Evolutionary conservation across 2,113 vertebrate species (phyloP).

Genomic region (Apteryx owenii): DNA sequence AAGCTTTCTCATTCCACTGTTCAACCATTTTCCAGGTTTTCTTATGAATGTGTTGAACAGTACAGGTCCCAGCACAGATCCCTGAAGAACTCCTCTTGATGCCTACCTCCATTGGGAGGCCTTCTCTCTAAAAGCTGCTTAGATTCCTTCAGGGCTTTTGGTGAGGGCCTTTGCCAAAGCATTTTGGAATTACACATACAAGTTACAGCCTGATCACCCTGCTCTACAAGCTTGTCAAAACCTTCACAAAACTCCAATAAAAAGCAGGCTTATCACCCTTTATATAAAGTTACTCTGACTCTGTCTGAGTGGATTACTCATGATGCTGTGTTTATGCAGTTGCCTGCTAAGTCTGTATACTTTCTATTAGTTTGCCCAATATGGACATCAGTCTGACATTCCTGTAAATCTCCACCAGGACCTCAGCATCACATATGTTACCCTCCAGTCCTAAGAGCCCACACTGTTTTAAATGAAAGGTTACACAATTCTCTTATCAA

Average conservation of each 20-base stretch:
- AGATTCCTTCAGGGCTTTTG: neutral
- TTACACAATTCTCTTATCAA: conserved; percentile 1
- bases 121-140: neutral
- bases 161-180: neutral
- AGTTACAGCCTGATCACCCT: neutral
- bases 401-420: neutral
- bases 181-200: neutral
- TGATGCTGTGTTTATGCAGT: neutral
- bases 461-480: conserved; percentile 11
- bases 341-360: neutral
- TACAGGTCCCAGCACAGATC: neutral
- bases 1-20: neutral
- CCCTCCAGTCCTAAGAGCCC: neutral
- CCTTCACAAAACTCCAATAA: neutral
- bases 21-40: neutral
- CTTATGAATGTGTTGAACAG: neutral
- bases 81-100: neutral
- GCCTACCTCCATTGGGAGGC: neutral
- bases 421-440: neutral
- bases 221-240: neutral
- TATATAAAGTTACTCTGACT: neutral
- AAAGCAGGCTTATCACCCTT: neutral
- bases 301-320: neutral
- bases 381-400: neutral
- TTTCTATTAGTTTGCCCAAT: neutral